These are phyloP conservation scores for Apeira syringaria DNA, from an alignment of 2,888 invertebrate species.

Conservation along the genomic window DNA sequence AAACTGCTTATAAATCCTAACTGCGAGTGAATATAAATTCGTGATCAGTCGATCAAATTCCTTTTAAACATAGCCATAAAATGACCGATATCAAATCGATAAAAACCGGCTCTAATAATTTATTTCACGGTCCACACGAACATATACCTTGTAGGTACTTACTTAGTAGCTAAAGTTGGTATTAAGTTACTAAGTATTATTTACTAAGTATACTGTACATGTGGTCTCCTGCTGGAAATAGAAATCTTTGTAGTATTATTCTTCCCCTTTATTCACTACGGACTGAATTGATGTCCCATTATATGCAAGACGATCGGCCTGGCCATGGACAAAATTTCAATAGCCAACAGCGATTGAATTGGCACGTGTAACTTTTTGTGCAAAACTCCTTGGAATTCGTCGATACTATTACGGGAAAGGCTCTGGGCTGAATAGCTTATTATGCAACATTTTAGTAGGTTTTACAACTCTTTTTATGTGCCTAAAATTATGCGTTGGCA, in stretches of 20 bases:
- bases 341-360: slow-evolving; percentile 72
- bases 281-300: slow-evolving; percentile 67
- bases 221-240: slow-evolving; percentile 19
- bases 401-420: slow-evolving; percentile 60
- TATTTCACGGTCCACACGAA: slow-evolving; percentile 50
- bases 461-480: slow-evolving; percentile 40
- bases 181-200: too few relatives aligned
- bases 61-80: slow-evolving; percentile 44
- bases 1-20: slow-evolving; percentile 43
- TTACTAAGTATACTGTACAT: not conserved
- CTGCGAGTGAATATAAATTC: slow-evolving; percentile 38
- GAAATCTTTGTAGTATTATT: slow-evolving; percentile 35
- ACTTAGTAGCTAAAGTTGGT: too few relatives aligned
- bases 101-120: slow-evolving; percentile 46
- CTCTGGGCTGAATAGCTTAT: slow-evolving; percentile 71
- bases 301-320: slow-evolving; percentile 63
- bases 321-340: slow-evolving; percentile 76
- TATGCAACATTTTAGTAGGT: slow-evolving; percentile 68
- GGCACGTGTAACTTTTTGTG: slow-evolving; percentile 82
- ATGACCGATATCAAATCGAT: slow-evolving; percentile 49
- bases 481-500: slow-evolving; percentile 44
- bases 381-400: slow-evolving; percentile 73
- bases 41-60: slow-evolving; percentile 47
- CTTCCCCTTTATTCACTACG: slow-evolving; percentile 50
- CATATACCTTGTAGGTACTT: slow-evolving; percentile 9